Evolutionary conservation across 2,113 vertebrate genomes (phyloP), one percentile per base, ranked within the genome.

Genomic region (Accipiter cooperii): DNA sequence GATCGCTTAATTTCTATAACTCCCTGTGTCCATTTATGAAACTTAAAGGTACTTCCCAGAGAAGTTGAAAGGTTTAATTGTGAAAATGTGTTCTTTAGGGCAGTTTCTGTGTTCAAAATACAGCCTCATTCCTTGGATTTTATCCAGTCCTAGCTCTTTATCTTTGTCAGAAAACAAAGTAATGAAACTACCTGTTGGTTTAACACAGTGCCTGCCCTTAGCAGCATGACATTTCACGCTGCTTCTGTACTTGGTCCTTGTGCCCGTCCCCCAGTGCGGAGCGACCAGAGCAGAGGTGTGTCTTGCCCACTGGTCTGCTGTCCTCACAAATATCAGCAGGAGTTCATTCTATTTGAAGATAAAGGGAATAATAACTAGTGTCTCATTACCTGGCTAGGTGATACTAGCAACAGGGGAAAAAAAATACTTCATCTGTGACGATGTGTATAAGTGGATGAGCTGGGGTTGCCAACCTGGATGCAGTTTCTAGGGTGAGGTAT

Each of bases 151-250:
- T 52, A 63, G n/a, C 15, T 84, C 44, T 66, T 81, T 33, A 38
- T 17, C 13, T 51, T 38, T 61, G 22, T n/a, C 25, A 40, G 29
- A 77, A 87, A 65, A 58, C 10, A 61, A 10, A 87, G 6, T 46
- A 26, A 69, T 49, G 29, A 74, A 86, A 40, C 17, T 10, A 16
- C 13, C 57, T 10, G 0, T 33, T 78, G n/a, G 13, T n/a, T 70
- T 61, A 84, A 63, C 11, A 26, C 46, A 60, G 29, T 20, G 13
- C 16, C 5, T 26, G 28, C 5, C 13, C 18, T 42, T 82, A 12
- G 15, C 3, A 64, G 26, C 12, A 33, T 2, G 6, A 5, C 60
- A 34, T 21, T 51, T 78, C 40, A 47, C 0, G 0, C 17, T 78
- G 68, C n/a, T 79, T 57, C 51, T 60, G 46, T 22, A 16, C 33